Conservation (phyloP, 2,113 vertebrate species). For the Raja brachyura region DNA sequence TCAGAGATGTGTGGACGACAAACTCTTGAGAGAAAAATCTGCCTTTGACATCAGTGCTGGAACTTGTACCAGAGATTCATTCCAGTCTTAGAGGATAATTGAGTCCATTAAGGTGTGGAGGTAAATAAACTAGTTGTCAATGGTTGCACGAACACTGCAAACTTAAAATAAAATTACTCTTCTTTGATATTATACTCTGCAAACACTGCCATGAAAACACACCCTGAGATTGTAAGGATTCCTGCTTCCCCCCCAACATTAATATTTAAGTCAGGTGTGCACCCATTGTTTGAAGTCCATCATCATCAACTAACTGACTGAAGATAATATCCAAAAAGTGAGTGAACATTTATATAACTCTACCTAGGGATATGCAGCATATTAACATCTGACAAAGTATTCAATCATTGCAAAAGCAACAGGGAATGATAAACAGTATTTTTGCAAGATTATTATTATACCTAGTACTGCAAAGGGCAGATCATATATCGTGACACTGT, state of each 20-base stretch:
- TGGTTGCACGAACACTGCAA: too few relatives aligned
- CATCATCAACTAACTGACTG: background rate
- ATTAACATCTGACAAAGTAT: slow-evolving; percentile 28
- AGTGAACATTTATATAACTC: slow-evolving; percentile 25
- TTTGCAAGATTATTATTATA: background rate
- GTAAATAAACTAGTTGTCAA: too few relatives aligned
- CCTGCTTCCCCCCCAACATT: background rate
- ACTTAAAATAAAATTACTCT: too few relatives aligned
- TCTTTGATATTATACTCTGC: background rate
- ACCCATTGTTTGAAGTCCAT: background rate
- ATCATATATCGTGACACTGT: background rate
- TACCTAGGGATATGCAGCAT: slow-evolving; percentile 26
- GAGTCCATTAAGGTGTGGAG: background rate
- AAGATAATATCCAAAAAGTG: slow-evolving; percentile 19
- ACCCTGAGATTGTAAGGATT: background rate
- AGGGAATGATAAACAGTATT: slow-evolving; percentile 9
- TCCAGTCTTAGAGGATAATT: background rate
- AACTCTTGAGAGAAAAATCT: too few relatives aligned
- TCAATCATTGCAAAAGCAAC: slow-evolving; percentile 15
- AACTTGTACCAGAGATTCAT: too few relatives aligned
- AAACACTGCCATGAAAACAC: background rate
- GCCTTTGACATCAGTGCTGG: too few relatives aligned
- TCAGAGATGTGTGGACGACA: too few relatives aligned
- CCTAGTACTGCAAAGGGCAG: background rate
- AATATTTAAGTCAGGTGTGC: slow-evolving; percentile 21